These are phyloP conservation scores for Microctonus aethiopoides DNA, from an alignment of 2,888 invertebrate genomes.

Conservation along the genomic window DNA sequence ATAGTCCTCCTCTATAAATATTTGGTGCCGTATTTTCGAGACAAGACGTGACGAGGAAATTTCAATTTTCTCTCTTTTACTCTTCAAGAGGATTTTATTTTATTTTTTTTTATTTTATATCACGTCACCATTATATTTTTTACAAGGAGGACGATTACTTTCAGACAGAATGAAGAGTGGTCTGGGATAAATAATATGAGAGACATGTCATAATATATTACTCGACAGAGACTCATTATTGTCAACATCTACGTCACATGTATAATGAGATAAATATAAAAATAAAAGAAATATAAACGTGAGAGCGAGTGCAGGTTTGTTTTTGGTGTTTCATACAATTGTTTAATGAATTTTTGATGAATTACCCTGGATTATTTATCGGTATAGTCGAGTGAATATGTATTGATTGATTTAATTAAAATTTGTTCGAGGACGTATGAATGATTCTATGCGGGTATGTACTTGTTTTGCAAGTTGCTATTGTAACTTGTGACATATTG, in stretches of 20 bases:
- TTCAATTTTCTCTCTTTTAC: too few relatives aligned
- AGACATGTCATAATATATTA: constrained; percentile 50
- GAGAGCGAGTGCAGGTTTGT: too few relatives aligned
- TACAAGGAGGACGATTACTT: not conserved
- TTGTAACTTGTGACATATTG: too few relatives aligned
- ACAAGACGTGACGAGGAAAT: not conserved
- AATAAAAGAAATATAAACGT: too few relatives aligned
- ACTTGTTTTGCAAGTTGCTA: too few relatives aligned
- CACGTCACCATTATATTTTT: not conserved
- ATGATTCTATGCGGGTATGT: too few relatives aligned
- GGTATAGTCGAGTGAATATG: too few relatives aligned
- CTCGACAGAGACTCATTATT: constrained; percentile 53
- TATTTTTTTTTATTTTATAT: not conserved
- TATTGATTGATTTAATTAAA: too few relatives aligned
- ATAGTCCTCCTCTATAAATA: constrained; percentile 33
- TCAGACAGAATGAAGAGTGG: constrained; percentile 34
- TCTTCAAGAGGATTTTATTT: not conserved
- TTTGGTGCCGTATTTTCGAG: constrained; percentile 29
- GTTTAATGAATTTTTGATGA: too few relatives aligned
- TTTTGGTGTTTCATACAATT: too few relatives aligned
- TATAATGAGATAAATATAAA: constrained; percentile 43
- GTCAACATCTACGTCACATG: constrained; percentile 42
- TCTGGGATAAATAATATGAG: constrained; percentile 15
- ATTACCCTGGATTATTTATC: too few relatives aligned
- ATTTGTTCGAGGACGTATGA: too few relatives aligned